phyloP scores from a whole-genome alignment of 2,888 invertebrate genomes.

The Nomada goodeniana region DNA sequence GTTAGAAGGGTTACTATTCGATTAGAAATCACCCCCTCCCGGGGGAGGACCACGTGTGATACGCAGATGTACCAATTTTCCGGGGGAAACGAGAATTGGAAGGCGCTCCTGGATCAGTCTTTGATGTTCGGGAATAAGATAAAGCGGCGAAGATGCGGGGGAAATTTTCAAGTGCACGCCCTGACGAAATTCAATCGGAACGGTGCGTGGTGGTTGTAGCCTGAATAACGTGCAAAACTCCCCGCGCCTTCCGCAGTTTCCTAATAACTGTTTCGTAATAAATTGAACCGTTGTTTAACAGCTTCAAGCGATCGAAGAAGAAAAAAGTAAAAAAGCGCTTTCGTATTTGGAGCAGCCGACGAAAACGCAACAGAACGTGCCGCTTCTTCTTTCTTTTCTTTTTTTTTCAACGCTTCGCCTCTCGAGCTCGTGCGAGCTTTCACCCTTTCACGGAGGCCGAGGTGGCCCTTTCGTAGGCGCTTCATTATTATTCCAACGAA shows the following conservation, averaged over 20 bases:
- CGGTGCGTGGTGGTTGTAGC: no score
- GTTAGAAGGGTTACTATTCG: constrained; percentile 39
- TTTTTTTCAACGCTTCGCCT: neutral
- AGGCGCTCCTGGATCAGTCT: constrained; percentile 9
- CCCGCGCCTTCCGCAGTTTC: no score
- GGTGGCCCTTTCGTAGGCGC: neutral
- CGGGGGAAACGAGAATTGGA: constrained; percentile 31
- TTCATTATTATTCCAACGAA: constrained; percentile 31
- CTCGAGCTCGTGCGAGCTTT: neutral
- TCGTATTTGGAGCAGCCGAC: neutral
- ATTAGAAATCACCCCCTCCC: constrained; percentile 41
- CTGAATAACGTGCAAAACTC: no score
- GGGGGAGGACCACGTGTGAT: constrained; percentile 10
- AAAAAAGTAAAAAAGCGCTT: no score
- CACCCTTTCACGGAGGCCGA: constrained; percentile 15
- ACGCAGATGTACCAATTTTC: constrained; percentile 47
- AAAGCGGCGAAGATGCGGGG: neutral
- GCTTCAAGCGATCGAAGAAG: no score
- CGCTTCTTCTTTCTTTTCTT: neutral
- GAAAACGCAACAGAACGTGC: neutral
- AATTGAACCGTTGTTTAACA: no score
- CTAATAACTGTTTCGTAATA: no score
- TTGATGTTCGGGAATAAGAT: constrained; percentile 31
- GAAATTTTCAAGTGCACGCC: neutral
- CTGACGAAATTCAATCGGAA: no score